phyloP scores from a whole-genome alignment of 2,888 invertebrate genomes.

The Punctoribates punctum region DNA sequence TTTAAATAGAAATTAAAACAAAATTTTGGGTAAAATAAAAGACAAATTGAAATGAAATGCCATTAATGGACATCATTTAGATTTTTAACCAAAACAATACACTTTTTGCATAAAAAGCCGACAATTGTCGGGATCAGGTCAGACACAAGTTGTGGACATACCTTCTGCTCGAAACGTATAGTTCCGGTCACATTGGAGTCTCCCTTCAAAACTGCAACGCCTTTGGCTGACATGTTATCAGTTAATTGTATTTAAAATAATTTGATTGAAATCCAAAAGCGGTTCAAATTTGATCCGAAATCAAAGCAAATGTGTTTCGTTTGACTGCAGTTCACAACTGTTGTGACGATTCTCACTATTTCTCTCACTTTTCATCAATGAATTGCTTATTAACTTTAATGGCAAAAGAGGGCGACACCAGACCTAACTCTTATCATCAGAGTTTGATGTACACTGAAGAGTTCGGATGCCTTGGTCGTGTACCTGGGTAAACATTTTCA shows the following conservation, averaged over 20 bases:
- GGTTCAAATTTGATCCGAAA: background rate
- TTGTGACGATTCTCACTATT: no score
- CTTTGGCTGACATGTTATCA: constrained; percentile 58
- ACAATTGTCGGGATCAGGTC: background rate
- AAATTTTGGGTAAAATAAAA: no score
- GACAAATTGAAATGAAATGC: background rate
- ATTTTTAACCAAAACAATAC: background rate
- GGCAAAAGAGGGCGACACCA: no score
- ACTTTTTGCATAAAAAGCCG: background rate
- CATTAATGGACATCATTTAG: background rate
- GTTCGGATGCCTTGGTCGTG: no score
- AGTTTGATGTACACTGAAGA: no score
- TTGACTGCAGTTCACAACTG: no score
- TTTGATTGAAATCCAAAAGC: background rate
- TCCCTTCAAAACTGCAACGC: constrained; percentile 80
- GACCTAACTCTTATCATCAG: no score
- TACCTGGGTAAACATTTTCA: no score
- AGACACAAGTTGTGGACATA: constrained; percentile 53
- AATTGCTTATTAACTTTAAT: no score
- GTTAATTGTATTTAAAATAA: background rate
- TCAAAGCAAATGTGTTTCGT: no score
- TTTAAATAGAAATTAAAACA: no score
- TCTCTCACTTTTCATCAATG: no score
- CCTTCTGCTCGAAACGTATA: constrained; percentile 72
- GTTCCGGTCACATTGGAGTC: constrained; percentile 70